Conservation (phyloP, 2,797 vertebrate genomes). For the Semaprochilodus insignis region DNA sequence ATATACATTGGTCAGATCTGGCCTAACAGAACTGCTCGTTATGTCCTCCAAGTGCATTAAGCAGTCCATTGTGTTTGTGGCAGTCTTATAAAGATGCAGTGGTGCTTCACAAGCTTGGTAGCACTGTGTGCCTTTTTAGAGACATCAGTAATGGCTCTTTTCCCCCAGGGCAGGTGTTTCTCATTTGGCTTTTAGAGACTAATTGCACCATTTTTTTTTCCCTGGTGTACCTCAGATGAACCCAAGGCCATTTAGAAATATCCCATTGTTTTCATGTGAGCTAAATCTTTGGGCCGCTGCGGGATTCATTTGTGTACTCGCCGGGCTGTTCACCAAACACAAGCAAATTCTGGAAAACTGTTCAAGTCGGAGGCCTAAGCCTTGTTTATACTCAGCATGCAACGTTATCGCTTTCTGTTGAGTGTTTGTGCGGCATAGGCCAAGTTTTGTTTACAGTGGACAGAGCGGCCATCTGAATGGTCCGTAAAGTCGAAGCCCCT, state of each 20-base stretch:
- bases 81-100: too few species aligned
- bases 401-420: not conserved
- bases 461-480: not conserved
- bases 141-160: not conserved
- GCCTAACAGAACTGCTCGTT: too few species aligned
- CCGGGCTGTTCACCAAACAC: not conserved
- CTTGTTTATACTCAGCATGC: not conserved
- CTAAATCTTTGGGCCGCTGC: not conserved
- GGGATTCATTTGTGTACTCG: not conserved
- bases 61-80: too few species aligned
- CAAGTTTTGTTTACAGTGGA: constrained; percentile 1
- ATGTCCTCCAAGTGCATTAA: too few species aligned
- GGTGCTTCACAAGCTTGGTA: not conserved
- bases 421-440: not conserved
- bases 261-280: not conserved
- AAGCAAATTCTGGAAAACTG: not conserved
- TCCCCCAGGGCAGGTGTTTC: not conserved
- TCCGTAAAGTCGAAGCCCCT: constrained; percentile 1
- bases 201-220: not conserved
- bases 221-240: not conserved
- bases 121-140: not conserved
- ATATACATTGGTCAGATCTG: too few species aligned
- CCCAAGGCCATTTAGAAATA: not conserved
- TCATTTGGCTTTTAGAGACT: not conserved
- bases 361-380: not conserved